Conservation (phyloP, 2,888 invertebrate species). For the Panorpa germanica region DNA sequence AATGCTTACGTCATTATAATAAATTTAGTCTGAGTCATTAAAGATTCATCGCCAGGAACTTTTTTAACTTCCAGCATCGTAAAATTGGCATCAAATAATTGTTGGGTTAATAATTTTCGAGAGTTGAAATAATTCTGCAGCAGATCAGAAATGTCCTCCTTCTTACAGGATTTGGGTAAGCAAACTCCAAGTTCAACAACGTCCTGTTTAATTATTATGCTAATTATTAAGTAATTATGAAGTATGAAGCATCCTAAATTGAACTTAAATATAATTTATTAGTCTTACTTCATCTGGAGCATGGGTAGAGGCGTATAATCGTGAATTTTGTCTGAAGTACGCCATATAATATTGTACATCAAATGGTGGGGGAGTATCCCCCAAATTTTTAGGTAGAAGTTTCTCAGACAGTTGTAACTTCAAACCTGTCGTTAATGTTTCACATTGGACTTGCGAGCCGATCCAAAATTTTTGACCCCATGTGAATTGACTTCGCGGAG, state of each 20-base stretch:
- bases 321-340: conserved; percentile 23
- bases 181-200: conserved; percentile 31
- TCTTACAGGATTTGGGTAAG: conserved; percentile 26
- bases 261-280: too few species aligned
- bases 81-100: conserved; percentile 10
- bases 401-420: conserved; percentile 17
- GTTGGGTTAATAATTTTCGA: conserved; percentile 9
- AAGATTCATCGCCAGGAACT: conserved; percentile 8
- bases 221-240: too few species aligned
- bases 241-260: too few species aligned
- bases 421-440: conserved; percentile 19
- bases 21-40: conserved; percentile 15
- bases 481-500: conserved; percentile 30
- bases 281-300: too few species aligned
- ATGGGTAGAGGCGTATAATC: too few species aligned
- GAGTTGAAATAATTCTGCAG: conserved; percentile 19
- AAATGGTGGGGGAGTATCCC: conserved; percentile 21
- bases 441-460: conserved; percentile 30
- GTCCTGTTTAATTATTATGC: conserved; percentile 18
- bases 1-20: conserved; percentile 21
- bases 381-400: too few species aligned
- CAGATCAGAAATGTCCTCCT: conserved; percentile 20
- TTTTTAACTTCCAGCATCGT: conserved; percentile 11
- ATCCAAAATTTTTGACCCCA: conserved; percentile 40
- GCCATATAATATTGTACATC: conserved; percentile 23